phyloP scores from a whole-genome alignment of 2,888 invertebrate genomes.

The Hypena proboscidalis region DNA sequence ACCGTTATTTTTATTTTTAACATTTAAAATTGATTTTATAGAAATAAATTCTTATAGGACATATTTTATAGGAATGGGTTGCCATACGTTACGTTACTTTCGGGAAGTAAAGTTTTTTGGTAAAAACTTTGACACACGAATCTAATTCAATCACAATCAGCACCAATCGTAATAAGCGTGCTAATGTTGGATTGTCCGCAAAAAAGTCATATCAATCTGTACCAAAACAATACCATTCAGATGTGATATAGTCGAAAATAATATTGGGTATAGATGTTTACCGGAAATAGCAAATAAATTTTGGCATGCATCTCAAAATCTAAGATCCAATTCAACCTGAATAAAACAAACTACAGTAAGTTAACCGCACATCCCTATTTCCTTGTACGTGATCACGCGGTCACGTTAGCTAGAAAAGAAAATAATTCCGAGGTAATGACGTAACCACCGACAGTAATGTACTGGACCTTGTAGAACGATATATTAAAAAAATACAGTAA shows the following conservation, averaged over 20 bases:
- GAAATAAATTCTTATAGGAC: too few relatives aligned
- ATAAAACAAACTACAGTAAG: background rate
- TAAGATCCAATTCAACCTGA: background rate
- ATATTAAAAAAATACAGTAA: slow-evolving; percentile 40
- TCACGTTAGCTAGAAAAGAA: slow-evolving; percentile 19
- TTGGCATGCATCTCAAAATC: too few relatives aligned
- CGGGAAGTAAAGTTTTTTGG: background rate
- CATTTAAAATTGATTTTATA: too few relatives aligned
- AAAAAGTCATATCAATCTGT: too few relatives aligned
- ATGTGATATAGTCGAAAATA: too few relatives aligned
- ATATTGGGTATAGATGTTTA: too few relatives aligned
- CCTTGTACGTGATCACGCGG: slow-evolving; percentile 34
- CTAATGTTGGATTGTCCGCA: too few relatives aligned
- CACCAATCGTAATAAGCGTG: too few relatives aligned
- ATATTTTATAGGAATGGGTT: slow-evolving; percentile 1
- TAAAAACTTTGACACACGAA: slow-evolving; percentile 1
- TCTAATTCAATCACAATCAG: slow-evolving; percentile 3
- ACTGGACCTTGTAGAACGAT: slow-evolving; percentile 31
- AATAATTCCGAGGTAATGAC: slow-evolving; percentile 45
- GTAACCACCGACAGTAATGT: slow-evolving; percentile 39
- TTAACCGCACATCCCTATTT: slow-evolving; percentile 13
- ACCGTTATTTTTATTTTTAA: too few relatives aligned
- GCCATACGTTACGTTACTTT: slow-evolving; percentile 11
- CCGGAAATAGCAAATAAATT: too few relatives aligned
- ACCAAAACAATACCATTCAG: too few relatives aligned